Percentiles rank a stretch among this genome's conserved stretches.
phyloP scores from a whole-genome alignment of 2,797 vertebrate genomes.

The Tenualosa ilisha region DNA sequence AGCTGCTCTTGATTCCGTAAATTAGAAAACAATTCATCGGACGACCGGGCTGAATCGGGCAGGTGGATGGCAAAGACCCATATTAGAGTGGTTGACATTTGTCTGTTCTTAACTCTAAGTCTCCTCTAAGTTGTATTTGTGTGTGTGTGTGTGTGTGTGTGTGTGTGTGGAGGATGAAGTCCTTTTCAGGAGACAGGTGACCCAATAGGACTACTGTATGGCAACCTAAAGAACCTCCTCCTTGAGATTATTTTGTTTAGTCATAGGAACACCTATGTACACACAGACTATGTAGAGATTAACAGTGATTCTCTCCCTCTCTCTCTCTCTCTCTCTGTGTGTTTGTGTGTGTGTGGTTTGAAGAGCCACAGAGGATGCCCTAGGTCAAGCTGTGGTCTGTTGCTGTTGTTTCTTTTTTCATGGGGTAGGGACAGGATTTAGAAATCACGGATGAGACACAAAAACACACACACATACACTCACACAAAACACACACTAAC shows the following conservation, averaged over 20 bases:
- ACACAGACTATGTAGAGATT: not conserved
- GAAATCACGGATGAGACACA: slow-evolving; percentile 64
- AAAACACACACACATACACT: slow-evolving; percentile 52
- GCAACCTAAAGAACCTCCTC: not conserved
- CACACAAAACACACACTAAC: slow-evolving; percentile 58
- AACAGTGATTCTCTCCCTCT: not conserved
- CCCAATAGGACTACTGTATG: not conserved
- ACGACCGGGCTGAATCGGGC: slow-evolving; percentile 42
- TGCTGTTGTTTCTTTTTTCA: slow-evolving; percentile 24
- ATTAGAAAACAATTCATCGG: slow-evolving; percentile 65
- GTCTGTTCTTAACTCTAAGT: not conserved
- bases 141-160: too few relatives aligned
- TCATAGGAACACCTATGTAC: not conserved
- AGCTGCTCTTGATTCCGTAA: slow-evolving; percentile 62
- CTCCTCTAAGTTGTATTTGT: not conserved
- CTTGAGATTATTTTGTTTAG: not conserved
- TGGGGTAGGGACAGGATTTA: slow-evolving; percentile 46
- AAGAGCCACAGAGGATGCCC: slow-evolving; percentile 32
- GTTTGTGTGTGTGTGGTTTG: slow-evolving; percentile 15
- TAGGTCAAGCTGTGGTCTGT: slow-evolving; percentile 13
- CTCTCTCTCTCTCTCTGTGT: not conserved
- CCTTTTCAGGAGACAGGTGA: not conserved
- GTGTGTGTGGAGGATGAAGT: not conserved
- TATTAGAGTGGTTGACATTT: not conserved
- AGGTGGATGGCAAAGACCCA: slow-evolving; percentile 19